Percentiles rank a stretch among this genome's conserved stretches.
Conservation (phyloP, 2,113 vertebrate genomes). For the Stigmatopora argus region DNA sequence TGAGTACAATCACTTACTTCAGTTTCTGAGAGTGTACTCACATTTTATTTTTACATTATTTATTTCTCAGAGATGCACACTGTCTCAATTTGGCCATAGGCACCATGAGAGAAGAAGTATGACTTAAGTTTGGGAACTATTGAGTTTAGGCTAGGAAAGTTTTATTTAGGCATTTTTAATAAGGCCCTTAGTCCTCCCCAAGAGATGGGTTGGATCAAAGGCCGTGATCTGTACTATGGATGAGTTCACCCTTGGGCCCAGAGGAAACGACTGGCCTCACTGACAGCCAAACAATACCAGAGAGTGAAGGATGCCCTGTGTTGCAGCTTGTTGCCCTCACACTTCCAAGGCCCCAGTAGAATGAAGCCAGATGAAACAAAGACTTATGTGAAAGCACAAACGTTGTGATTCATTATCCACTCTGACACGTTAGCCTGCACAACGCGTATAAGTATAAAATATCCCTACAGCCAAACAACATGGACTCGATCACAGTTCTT, state of each 20-base stretch:
- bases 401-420: constrained; percentile 58
- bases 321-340: constrained; percentile 58
- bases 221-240: constrained; percentile 63
- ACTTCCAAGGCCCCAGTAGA: constrained; percentile 59
- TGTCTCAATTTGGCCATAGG: constrained; percentile 65
- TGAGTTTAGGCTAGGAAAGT: constrained; percentile 54
- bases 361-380: constrained; percentile 66
- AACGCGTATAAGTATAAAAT: constrained; percentile 31
- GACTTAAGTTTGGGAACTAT: constrained; percentile 60
- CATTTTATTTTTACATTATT: constrained; percentile 33
- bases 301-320: constrained; percentile 58
- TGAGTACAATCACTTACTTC: constrained; percentile 1
- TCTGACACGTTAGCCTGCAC: constrained; percentile 39
- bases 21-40: neutral
- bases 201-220: constrained; percentile 64
- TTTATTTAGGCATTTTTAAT: constrained; percentile 67
- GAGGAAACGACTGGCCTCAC: constrained; percentile 49
- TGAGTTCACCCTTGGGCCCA: constrained; percentile 53
- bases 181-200: constrained; percentile 59
- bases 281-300: constrained; percentile 61
- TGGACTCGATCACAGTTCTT: constrained; percentile 2
- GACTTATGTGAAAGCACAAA: constrained; percentile 49
- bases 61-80: constrained; percentile 34
- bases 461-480: constrained; percentile 25
- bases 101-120: constrained; percentile 42